Evolutionary conservation across 2,113 vertebrate genomes (phyloP), one percentile per base, ranked within the genome.

Genomic region (Arizona elegans): DNA sequence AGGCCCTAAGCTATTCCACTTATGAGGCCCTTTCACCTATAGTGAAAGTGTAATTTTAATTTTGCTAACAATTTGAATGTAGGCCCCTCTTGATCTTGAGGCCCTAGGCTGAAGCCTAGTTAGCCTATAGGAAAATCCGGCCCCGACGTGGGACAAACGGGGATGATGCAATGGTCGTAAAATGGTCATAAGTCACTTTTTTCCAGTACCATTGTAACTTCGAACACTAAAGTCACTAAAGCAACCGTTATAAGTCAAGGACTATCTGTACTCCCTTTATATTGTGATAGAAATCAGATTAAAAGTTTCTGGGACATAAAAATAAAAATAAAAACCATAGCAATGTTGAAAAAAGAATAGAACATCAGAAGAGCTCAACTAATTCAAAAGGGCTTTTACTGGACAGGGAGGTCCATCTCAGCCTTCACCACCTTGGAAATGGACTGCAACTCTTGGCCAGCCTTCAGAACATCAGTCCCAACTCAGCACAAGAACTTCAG

Each of bases 251-350:
- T n/a, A 70, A 13, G 62, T 70, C 62, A 70, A 70, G 12, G 62
- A 65, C 26, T n/a, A n/a, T 15, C 62, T n/a, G 62, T 52, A 58
- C 47, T 53, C 19, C 85, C 26, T 50, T 52, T 50, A 26, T 19
- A 50, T 59, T 87, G 50, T 62, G 55, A 52, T 33, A 11, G 0
- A 47, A 85, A 62, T 59, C 26, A 50, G 55, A n/a, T 52, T 86
- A 33, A 91, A 17, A 12, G 55, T 19, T 26, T 5, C 70, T 56
- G 53, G 53, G 13, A 29, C 75, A 55, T 53, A 8, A 91, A 38
- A 47, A 47, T 29, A 43, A 43, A 43, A 43, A 43, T 13, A 5
- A 0, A 0, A 58, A 58, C 6, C 0, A 29, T 90, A 62, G 75
- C 54, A 58, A 19, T 47, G 23, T 24, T 9, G 17, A 1, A 55